Evolutionary conservation across 1,140 invertebrate species (phyloP).

Genomic region (Myzus persicae): DNA sequence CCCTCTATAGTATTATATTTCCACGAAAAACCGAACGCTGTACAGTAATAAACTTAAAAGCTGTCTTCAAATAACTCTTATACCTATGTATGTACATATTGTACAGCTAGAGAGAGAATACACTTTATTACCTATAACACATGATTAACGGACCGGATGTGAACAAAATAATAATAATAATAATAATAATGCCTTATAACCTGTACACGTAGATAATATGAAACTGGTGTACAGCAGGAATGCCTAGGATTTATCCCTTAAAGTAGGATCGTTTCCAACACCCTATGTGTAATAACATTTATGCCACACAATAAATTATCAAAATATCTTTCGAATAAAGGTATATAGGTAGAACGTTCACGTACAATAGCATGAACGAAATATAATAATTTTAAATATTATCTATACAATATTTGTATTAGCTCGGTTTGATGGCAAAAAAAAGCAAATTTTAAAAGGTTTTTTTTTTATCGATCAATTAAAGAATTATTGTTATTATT

Average conservation of each 20-base stretch:
- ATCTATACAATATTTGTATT: not conserved
- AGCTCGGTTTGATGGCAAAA: not conserved
- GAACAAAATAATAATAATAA: constrained; percentile 42
- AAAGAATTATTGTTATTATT: not conserved
- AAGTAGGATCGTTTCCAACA: constrained; percentile 32
- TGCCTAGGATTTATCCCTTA: constrained; percentile 38
- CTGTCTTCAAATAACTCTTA: not conserved
- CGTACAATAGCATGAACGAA: not conserved
- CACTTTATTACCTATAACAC: constrained; percentile 36
- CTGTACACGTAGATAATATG: not conserved
- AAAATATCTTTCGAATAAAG: not conserved
- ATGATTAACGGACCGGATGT: constrained; percentile 29
- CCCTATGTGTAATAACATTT: not conserved
- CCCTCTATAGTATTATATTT: not conserved
- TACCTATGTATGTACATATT: not conserved
- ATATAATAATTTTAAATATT: not conserved
- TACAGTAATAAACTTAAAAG: not conserved
- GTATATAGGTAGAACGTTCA: not conserved
- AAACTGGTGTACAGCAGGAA: not conserved
- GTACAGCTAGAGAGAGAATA: not conserved
- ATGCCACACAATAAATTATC: constrained; percentile 36
- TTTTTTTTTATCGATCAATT: not conserved
- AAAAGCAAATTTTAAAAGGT: not conserved
- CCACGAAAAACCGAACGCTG: not conserved
- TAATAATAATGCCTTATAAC: constrained; percentile 24